Evolutionary conservation across 1,140 invertebrate species (phyloP).

Genomic region (Caenorhabditis latens): DNA sequence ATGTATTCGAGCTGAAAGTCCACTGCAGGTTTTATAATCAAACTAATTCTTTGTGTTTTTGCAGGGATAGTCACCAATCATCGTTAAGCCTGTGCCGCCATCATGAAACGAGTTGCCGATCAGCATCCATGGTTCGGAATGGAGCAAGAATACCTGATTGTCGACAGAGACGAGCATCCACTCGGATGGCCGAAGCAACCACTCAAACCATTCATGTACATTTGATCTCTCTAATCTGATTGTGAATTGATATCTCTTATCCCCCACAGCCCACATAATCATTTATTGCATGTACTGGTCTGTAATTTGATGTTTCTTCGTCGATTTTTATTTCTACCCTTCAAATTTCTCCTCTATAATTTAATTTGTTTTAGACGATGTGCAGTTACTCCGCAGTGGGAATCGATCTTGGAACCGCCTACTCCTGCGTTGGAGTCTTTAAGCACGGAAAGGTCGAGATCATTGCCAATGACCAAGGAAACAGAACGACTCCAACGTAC

Average conservation of each 20-base stretch:
- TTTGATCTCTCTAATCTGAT: no score
- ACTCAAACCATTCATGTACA: no score
- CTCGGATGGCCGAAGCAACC: slow-evolving; percentile 95
- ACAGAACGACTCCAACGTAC: slow-evolving; percentile 95
- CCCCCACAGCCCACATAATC: no score
- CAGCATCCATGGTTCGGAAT: slow-evolving; percentile 93
- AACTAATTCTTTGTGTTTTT: slow-evolving; percentile 52
- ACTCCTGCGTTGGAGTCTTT: slow-evolving; percentile 81
- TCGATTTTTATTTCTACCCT: not conserved
- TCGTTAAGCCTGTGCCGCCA: slow-evolving; percentile 86
- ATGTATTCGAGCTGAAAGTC: not conserved
- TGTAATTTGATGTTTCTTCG: no score
- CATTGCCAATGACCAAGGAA: slow-evolving; percentile 96
- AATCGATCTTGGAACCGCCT: slow-evolving; percentile 81
- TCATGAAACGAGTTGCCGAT: slow-evolving; percentile 82
- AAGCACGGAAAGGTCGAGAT: slow-evolving; percentile 92
- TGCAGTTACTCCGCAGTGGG: slow-evolving; percentile 78
- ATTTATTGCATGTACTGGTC: no score
- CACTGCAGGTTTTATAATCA: not conserved
- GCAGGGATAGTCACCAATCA: slow-evolving; percentile 92
- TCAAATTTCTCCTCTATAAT: no score
- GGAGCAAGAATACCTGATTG: slow-evolving; percentile 91
- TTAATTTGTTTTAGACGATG: slow-evolving; percentile 61
- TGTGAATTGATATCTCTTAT: no score
- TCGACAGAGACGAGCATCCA: slow-evolving; percentile 89